phyloP scores from a whole-genome alignment of 2,888 invertebrate genomes.

The Philhelius pedissequus region DNA sequence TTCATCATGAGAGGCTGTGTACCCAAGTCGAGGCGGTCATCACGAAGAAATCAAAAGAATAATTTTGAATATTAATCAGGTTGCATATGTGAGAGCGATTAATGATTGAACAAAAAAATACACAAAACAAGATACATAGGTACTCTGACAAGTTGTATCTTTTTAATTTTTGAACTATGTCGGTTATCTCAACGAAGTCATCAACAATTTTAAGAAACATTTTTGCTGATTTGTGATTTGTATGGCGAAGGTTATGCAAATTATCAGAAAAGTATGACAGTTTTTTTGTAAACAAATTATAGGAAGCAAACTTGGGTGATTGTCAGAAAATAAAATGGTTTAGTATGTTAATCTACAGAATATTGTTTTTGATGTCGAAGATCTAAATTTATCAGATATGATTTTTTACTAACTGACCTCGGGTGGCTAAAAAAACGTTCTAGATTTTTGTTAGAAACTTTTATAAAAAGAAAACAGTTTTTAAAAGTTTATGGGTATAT shows the following conservation, averaged over 20 bases:
- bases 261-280: conserved; percentile 30
- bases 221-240: conserved; percentile 68
- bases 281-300: conserved; percentile 25
- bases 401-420: background rate
- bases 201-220: conserved; percentile 46
- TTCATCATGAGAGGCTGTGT: background rate
- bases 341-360: background rate
- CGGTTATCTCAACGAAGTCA: conserved; percentile 60
- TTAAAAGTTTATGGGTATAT: too few species aligned
- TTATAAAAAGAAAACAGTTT: too few species aligned
- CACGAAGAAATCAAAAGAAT: conserved; percentile 62
- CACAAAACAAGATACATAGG: background rate
- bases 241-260: conserved; percentile 62
- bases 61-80: conserved; percentile 69
- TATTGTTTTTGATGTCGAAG: background rate
- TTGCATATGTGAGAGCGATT: conserved; percentile 68
- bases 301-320: conserved; percentile 11
- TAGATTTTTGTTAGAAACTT: too few species aligned
- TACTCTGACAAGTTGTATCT: background rate
- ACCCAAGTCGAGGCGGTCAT: conserved; percentile 10
- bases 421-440: background rate
- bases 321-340: background rate
- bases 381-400: background rate
- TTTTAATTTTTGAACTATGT: background rate
- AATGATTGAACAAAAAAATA: conserved; percentile 37